These are phyloP conservation scores for Anser cygnoides DNA, from an alignment of 2,113 vertebrate genomes.

Conservation along the genomic window DNA sequence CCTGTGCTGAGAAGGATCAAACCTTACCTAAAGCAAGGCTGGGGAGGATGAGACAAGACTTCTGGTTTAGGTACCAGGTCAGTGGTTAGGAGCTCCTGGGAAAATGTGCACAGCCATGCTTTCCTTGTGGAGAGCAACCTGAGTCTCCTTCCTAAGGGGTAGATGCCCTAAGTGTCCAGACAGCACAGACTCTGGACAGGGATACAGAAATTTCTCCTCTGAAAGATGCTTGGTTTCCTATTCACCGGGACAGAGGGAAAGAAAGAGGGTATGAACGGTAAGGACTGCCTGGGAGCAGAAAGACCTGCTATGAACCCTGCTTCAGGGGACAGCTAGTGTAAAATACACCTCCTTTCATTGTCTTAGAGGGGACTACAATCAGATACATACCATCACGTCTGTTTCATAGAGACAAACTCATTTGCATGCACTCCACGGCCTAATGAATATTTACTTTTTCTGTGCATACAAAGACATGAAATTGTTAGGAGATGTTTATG, in stretches of 20 bases:
- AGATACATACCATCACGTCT: background rate
- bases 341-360: background rate
- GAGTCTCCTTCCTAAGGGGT: accelerated
- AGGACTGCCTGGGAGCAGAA: background rate
- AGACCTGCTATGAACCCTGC: background rate
- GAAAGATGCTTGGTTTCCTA: background rate
- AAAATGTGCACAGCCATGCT: accelerated
- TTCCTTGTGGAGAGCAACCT: background rate
- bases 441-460: background rate
- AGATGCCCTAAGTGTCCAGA: background rate
- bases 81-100: background rate
- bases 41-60: background rate
- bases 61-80: background rate
- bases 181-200: background rate
- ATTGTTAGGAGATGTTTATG: background rate
- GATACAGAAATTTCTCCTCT: background rate
- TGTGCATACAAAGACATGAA: background rate
- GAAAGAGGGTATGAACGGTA: background rate
- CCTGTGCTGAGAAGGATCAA: background rate
- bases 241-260: background rate
- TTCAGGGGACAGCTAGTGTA: background rate
- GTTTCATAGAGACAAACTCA: background rate
- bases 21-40: accelerated
- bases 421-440: background rate
- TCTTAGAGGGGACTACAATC: background rate